These are phyloP conservation scores for Neoarius graeffei DNA, from an alignment of 2,113 vertebrate genomes.

Conservation along the genomic window DNA sequence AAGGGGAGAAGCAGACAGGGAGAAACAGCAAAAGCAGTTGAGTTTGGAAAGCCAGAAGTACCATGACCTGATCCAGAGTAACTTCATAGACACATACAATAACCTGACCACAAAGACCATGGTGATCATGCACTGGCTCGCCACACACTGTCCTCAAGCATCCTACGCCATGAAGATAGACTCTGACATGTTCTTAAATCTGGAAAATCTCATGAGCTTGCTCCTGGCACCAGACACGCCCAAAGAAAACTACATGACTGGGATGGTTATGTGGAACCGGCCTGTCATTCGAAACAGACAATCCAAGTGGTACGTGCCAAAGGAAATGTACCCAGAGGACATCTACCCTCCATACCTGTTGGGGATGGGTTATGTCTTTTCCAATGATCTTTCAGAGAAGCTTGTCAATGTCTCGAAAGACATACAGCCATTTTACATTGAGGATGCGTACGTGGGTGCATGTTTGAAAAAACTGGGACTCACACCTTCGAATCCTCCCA, in stretches of 20 bases:
- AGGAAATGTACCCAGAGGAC: slow-evolving; percentile 81
- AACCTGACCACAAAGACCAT: slow-evolving; percentile 80
- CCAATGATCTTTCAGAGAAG: slow-evolving; percentile 86
- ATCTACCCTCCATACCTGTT: slow-evolving; percentile 86
- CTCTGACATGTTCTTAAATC: slow-evolving; percentile 93
- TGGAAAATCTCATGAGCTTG: slow-evolving; percentile 88
- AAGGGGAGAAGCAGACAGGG: background rate
- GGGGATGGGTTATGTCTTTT: slow-evolving; percentile 94
- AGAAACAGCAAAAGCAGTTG: slow-evolving; percentile 44
- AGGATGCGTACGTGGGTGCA: slow-evolving; percentile 80
- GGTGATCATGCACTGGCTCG: slow-evolving; percentile 81
- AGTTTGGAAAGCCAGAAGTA: slow-evolving; percentile 65
- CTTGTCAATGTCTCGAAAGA: slow-evolving; percentile 82
- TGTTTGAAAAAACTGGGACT: slow-evolving; percentile 70
- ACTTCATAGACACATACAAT: slow-evolving; percentile 70
- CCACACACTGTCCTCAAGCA: slow-evolving; percentile 68
- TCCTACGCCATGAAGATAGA: slow-evolving; percentile 92
- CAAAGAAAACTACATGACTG: slow-evolving; percentile 85
- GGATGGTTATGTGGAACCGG: slow-evolving; percentile 84
- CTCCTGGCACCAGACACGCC: slow-evolving; percentile 80
- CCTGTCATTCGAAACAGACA: slow-evolving; percentile 78
- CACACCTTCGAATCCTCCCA: background rate
- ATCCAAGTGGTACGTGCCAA: slow-evolving; percentile 93
- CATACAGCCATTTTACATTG: slow-evolving; percentile 85
- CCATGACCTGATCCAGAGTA: slow-evolving; percentile 76